These are phyloP conservation scores for Ophion costatus DNA, from an alignment of 2,888 invertebrate genomes.

Conservation along the genomic window DNA sequence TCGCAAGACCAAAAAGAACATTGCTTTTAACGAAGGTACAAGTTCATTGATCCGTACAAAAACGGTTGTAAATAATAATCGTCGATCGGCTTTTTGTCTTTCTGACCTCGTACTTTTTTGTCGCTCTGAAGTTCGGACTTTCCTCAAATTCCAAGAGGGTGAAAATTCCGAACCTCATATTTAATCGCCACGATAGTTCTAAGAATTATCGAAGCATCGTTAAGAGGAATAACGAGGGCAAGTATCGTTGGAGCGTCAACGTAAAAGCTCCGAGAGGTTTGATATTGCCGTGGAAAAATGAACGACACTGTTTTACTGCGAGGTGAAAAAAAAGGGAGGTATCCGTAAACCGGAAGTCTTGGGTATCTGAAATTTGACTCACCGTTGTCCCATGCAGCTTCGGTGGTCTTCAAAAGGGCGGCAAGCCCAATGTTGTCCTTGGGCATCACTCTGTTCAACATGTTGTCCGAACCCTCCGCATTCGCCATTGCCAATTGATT, in stretches of 20 bases:
- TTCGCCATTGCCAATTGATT: conserved; percentile 99
- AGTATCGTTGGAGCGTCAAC: too few species aligned
- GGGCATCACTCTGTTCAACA: conserved; percentile 99
- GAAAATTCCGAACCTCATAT: too few species aligned
- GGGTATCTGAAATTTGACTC: conserved; percentile 74
- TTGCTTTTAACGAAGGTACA: not conserved
- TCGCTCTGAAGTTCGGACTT: too few species aligned
- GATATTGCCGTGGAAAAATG: too few species aligned
- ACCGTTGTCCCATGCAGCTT: conserved; percentile 96
- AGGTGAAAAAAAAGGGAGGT: not conserved
- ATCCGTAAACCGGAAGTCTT: not conserved
- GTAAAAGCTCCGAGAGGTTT: too few species aligned
- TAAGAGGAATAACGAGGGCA: too few species aligned
- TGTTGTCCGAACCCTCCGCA: conserved; percentile 98
- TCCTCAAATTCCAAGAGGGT: too few species aligned
- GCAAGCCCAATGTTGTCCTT: conserved; percentile 99
- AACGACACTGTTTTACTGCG: not conserved
- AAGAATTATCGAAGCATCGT: too few species aligned
- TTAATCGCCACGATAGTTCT: too few species aligned
- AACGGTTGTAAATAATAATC: conserved; percentile 29
- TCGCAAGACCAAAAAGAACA: not conserved
- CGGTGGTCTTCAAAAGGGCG: conserved; percentile 97
- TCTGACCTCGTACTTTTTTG: not conserved
- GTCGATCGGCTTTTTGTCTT: not conserved
- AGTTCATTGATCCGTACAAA: conserved; percentile 7